Conservation (phyloP, 2,797 vertebrate genomes). For the Rhincodon typus region DNA sequence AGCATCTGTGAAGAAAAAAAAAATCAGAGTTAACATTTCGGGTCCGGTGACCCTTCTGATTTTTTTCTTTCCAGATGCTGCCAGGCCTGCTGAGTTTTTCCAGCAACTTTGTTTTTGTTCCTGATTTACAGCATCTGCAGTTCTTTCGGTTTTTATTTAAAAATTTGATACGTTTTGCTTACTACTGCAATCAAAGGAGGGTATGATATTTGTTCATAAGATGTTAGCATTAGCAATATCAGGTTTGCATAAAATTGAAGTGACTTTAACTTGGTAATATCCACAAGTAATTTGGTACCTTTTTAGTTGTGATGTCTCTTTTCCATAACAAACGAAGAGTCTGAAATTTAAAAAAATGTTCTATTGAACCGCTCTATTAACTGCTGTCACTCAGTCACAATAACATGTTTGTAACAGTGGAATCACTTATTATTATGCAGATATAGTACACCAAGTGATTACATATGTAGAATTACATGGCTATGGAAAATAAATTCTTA, state of each 20-base stretch:
- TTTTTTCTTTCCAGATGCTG: no score
- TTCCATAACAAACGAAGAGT: background rate
- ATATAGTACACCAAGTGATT: background rate
- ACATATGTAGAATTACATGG: background rate
- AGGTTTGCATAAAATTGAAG: background rate
- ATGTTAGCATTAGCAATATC: background rate
- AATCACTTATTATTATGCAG: background rate
- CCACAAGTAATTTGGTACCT: constrained; percentile 1
- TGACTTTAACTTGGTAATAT: background rate
- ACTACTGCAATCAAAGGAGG: background rate
- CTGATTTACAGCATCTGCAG: no score
- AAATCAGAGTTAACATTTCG: no score
- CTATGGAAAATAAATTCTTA: background rate
- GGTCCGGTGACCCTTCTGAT: no score
- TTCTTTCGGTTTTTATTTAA: background rate
- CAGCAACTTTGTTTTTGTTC: no score
- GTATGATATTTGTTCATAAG: background rate
- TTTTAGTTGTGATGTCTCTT: constrained; percentile 18
- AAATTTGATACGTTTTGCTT: background rate
- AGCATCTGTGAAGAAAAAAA: no score
- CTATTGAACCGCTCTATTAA: no score
- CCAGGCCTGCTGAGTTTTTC: no score
- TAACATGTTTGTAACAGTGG: background rate
- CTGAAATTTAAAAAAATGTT: background rate
- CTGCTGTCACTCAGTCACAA: background rate